A percentile compares a stretch with the other conserved stretches of the same genome.
Evolutionary conservation across 1,140 invertebrate species (phyloP).

Genomic region (Paraescarpia echinospica): DNA sequence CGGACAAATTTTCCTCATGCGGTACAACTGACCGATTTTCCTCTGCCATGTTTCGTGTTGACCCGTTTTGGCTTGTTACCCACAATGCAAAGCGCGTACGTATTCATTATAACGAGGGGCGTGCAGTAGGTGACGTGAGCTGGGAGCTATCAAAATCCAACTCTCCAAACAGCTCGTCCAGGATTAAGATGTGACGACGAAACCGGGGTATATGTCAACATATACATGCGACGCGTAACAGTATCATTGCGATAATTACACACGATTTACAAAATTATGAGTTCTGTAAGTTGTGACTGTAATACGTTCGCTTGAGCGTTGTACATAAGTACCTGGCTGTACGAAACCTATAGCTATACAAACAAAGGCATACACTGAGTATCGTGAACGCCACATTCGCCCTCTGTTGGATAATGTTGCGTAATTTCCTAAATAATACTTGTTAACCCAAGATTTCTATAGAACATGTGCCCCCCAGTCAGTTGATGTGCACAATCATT

Average conservation of each 20-base stretch:
- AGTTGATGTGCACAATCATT: too few relatives aligned
- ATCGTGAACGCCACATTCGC: too few relatives aligned
- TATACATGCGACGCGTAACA: not conserved
- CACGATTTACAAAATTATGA: not conserved
- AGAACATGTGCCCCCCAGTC: too few relatives aligned
- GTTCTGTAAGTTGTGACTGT: too few relatives aligned
- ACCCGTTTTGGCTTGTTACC: conserved; percentile 18
- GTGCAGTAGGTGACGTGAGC: not conserved
- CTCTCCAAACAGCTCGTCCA: not conserved
- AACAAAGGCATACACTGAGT: too few relatives aligned
- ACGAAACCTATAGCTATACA: too few relatives aligned
- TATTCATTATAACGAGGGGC: not conserved
- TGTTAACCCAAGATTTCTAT: too few relatives aligned
- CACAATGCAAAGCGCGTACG: conserved; percentile 20
- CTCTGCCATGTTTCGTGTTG: conserved; percentile 26
- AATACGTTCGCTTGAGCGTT: too few relatives aligned
- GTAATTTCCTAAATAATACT: too few relatives aligned
- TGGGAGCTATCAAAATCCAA: not conserved
- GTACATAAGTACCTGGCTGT: too few relatives aligned
- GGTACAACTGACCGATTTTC: conserved; percentile 24
- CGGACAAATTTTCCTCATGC: conserved; percentile 21
- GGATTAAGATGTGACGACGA: not conserved
- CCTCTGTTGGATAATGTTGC: too few relatives aligned
- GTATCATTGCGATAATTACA: not conserved
- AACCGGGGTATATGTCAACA: not conserved